Percentiles rank a stretch among this genome's conserved stretches.
Evolutionary conservation across 2,113 vertebrate species (phyloP).

Genomic region (Rhinopomastus cyanomelas): DNA sequence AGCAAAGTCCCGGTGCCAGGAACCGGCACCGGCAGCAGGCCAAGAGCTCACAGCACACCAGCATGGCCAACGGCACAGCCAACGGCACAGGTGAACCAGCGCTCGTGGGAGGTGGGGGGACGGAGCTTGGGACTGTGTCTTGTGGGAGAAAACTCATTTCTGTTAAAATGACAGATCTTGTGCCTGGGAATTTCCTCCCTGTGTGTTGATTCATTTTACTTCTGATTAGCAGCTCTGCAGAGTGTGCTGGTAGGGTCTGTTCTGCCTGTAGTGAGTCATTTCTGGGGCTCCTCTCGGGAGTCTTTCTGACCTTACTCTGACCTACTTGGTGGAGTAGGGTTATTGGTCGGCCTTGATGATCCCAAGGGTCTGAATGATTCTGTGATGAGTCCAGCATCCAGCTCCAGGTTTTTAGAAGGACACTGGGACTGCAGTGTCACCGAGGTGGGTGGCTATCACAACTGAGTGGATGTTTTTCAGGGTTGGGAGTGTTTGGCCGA

Average conservation of each 20-base stretch:
- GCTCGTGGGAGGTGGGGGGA: accelerated
- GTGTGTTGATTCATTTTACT: neutral
- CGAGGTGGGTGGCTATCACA: neutral
- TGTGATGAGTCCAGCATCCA: neutral
- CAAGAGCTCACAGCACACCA: slow-evolving; percentile 60
- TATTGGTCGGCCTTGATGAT: too few relatives aligned
- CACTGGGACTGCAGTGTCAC: neutral
- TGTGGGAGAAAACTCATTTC: neutral
- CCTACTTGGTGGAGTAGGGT: too few relatives aligned
- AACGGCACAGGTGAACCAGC: slow-evolving; percentile 54
- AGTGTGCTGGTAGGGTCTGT: neutral
- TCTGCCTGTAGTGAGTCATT: neutral
- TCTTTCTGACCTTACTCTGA: neutral
- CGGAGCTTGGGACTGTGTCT: accelerated
- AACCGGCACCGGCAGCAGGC: slow-evolving; percentile 67
- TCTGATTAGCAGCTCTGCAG: neutral
- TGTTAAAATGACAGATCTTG: neutral
- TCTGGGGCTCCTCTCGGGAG: neutral
- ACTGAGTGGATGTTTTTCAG: neutral
- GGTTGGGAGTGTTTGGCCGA: neutral
- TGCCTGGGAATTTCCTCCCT: neutral
- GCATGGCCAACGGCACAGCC: slow-evolving; percentile 53
- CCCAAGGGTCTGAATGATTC: too few relatives aligned
- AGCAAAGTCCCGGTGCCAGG: slow-evolving; percentile 68
- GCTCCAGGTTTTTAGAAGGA: neutral